phyloP scores from a whole-genome alignment of 2,888 invertebrate genomes.

The Hemicrepidius hirtus region DNA sequence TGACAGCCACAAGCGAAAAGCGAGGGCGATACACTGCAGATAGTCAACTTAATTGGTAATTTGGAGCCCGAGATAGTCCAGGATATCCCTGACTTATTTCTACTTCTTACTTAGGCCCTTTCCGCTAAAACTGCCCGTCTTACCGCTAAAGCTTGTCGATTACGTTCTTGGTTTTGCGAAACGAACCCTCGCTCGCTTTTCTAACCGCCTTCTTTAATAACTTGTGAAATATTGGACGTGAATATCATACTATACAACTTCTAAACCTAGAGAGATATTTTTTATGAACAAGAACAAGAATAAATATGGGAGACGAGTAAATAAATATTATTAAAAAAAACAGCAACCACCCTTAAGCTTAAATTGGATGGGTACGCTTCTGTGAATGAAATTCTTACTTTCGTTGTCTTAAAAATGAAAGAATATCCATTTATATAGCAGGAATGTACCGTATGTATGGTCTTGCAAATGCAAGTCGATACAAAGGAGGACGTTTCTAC shows the following conservation, averaged over 20 bases:
- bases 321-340: no score
- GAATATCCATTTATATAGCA: no score
- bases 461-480: no score
- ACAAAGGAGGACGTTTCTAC: no score
- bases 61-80: slow-evolving; percentile 43
- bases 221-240: neutral
- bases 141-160: slow-evolving; percentile 28
- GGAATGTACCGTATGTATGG: no score
- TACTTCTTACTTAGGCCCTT: slow-evolving; percentile 34
- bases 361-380: no score
- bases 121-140: slow-evolving; percentile 28
- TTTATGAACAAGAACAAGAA: no score
- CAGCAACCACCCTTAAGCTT: no score
- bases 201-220: slow-evolving; percentile 18
- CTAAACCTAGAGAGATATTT: no score
- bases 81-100: slow-evolving; percentile 44
- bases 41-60: slow-evolving; percentile 55
- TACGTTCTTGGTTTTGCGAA: slow-evolving; percentile 16
- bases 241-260: no score
- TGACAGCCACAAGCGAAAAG: slow-evolving; percentile 42
- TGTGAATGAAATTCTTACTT: no score
- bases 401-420: no score
- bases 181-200: neutral
- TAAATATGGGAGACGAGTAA: neutral
- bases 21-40: slow-evolving; percentile 53